Conservation (phyloP, 2,888 invertebrate genomes). For the Campopleginae sp. region DNA sequence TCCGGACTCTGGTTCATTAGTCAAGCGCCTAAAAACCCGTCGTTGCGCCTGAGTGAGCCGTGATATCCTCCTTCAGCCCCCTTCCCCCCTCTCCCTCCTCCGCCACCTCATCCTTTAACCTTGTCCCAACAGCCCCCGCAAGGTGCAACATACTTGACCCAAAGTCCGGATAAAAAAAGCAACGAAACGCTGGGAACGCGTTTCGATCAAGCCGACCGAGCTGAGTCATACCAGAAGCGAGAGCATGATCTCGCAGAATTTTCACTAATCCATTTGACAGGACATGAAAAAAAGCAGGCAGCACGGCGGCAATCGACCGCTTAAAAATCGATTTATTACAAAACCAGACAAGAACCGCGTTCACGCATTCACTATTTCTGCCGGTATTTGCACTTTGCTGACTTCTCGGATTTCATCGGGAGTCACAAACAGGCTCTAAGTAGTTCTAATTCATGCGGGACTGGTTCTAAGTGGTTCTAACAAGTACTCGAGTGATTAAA, state of each 20-base stretch:
- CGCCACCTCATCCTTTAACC: not conserved
- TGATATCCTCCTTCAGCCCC: slow-evolving; percentile 67
- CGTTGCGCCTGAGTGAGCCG: slow-evolving; percentile 75
- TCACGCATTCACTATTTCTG: not conserved
- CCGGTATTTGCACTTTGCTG: not conserved
- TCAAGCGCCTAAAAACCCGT: slow-evolving; percentile 79
- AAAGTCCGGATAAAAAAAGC: slow-evolving; percentile 55
- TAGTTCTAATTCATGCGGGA: not conserved
- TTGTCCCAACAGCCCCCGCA: slow-evolving; percentile 29
- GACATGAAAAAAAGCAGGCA: slow-evolving; percentile 38
- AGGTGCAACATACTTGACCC: slow-evolving; percentile 56
- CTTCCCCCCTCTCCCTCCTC: slow-evolving; percentile 15
- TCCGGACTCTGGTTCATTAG: slow-evolving; percentile 78
- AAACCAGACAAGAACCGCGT: slow-evolving; percentile 2
- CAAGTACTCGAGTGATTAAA: not conserved
- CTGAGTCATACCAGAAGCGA: slow-evolving; percentile 68
- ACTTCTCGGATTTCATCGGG: not conserved
- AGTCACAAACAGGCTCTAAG: not conserved
- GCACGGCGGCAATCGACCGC: slow-evolving; percentile 78
- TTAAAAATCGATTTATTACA: slow-evolving; percentile 83
- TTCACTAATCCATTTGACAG: slow-evolving; percentile 60
- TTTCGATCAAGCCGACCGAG: slow-evolving; percentile 45
- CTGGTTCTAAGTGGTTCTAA: not conserved
- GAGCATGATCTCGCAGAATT: slow-evolving; percentile 77
- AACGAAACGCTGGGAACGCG: slow-evolving; percentile 26